phyloP scores from a whole-genome alignment of 1,140 invertebrate genomes.

The Lepidurus arcticus region DNA sequence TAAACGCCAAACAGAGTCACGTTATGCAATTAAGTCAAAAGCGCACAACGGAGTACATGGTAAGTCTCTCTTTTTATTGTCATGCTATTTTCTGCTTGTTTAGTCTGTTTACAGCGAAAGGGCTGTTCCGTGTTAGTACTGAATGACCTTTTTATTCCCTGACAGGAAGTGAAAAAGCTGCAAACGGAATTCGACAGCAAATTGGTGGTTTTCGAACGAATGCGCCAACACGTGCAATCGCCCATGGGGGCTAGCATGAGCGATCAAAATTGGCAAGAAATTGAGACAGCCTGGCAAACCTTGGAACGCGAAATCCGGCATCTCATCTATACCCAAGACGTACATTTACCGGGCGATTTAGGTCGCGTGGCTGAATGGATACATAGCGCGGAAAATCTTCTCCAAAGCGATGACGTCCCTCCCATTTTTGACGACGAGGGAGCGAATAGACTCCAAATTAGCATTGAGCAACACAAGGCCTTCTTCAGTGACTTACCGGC shows the following conservation, averaged over 20 bases:
- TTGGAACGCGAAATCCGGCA: constrained; percentile 64
- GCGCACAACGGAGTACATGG: constrained; percentile 1
- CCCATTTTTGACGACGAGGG: constrained; percentile 76
- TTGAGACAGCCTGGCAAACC: constrained; percentile 68
- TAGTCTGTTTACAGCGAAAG: background rate
- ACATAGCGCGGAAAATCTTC: constrained; percentile 72
- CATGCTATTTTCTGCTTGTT: background rate
- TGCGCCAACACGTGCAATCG: constrained; percentile 67
- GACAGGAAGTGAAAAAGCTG: constrained; percentile 61
- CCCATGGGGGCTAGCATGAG: constrained; percentile 71
- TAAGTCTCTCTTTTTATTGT: background rate
- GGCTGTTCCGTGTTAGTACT: background rate
- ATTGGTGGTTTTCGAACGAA: constrained; percentile 59
- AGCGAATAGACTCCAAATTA: constrained; percentile 74
- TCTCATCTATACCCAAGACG: constrained; percentile 81
- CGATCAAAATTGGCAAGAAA: constrained; percentile 68
- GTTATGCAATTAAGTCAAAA: background rate
- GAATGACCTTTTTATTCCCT: constrained; percentile 45
- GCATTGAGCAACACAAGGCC: constrained; percentile 79
- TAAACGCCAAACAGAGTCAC: background rate
- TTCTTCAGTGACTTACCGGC: constrained; percentile 78
- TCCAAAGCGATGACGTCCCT: constrained; percentile 70
- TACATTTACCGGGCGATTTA: constrained; percentile 72
- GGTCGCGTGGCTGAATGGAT: constrained; percentile 83
- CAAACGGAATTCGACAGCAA: constrained; percentile 65